Evolutionary conservation across 2,797 vertebrate species (phyloP).

Genomic region (Chanos chanos): DNA sequence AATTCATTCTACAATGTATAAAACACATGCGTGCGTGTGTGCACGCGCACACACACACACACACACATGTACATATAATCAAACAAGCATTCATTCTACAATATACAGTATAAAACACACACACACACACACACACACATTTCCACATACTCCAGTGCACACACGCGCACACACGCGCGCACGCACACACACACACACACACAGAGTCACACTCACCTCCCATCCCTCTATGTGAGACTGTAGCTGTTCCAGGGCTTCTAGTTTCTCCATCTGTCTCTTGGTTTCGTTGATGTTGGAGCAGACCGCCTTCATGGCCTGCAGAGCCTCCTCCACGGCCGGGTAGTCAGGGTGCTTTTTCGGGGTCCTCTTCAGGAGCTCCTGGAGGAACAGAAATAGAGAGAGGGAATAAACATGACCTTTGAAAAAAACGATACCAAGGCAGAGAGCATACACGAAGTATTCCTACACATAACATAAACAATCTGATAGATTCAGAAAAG

Average conservation of each 20-base stretch:
- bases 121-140: not conserved
- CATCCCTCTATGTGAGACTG: slow-evolving; percentile 98
- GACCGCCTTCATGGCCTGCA: slow-evolving; percentile 96
- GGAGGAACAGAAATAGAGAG: not conserved
- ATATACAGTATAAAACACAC: too few relatives aligned
- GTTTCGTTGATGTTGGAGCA: slow-evolving; percentile 99
- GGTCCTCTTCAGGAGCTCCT: slow-evolving; percentile 96
- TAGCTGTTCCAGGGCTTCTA: slow-evolving; percentile 95
- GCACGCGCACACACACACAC: not conserved
- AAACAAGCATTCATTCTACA: not conserved
- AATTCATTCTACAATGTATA: too few relatives aligned
- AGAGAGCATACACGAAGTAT: not conserved
- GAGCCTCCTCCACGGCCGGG: slow-evolving; percentile 86
- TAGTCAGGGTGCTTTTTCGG: slow-evolving; percentile 92
- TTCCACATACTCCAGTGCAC: slow-evolving; percentile 79
- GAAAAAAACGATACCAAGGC: not conserved
- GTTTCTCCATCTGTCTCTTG: slow-evolving; percentile 98
- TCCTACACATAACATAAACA: too few relatives aligned
- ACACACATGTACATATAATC: not conserved
- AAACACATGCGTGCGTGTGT: not conserved
- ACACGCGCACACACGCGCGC: not conserved
- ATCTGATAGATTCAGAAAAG: not conserved
- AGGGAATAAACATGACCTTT: not conserved
- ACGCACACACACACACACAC: not conserved
- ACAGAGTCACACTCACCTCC: slow-evolving; percentile 78